Evolutionary conservation across 2,797 vertebrate species (phyloP).

Genomic region (Melanotaenia parkinsoni): DNA sequence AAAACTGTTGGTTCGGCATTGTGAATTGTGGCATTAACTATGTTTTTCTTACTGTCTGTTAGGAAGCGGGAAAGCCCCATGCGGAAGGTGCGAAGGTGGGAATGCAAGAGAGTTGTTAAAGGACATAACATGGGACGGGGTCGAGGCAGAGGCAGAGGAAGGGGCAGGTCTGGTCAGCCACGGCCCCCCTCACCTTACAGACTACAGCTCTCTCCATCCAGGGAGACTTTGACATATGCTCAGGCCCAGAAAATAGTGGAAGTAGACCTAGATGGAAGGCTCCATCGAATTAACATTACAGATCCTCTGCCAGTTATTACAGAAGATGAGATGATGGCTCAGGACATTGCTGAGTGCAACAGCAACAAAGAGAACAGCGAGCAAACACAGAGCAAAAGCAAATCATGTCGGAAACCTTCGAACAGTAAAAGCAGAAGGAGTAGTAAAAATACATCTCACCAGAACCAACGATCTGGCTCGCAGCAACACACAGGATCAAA

Average conservation of each 20-base stretch:
- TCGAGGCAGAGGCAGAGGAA: conserved; percentile 83
- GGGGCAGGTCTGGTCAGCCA: conserved; percentile 83
- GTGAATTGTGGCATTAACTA: not conserved
- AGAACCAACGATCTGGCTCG: conserved; percentile 71
- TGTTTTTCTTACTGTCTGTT: conserved; percentile 10
- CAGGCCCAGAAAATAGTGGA: conserved; percentile 98
- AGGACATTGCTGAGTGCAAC: conserved; percentile 97
- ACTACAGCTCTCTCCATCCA: conserved; percentile 90
- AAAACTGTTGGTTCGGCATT: not conserved
- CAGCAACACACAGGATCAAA: conserved; percentile 80
- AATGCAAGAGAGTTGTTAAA: conserved; percentile 82
- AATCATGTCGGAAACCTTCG: conserved; percentile 82
- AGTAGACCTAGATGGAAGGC: conserved; percentile 94
- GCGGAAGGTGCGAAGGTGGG: conserved; percentile 88
- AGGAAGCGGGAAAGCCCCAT: conserved; percentile 78
- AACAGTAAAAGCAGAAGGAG: conserved; percentile 89
- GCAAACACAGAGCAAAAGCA: conserved; percentile 86
- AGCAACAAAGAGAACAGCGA: conserved; percentile 99
- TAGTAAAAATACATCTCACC: conserved; percentile 85
- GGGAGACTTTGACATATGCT: conserved; percentile 94
- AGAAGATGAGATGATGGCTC: conserved; percentile 95
- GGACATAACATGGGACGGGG: conserved; percentile 79
- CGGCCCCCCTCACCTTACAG: conserved; percentile 93
- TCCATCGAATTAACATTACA: conserved; percentile 95
- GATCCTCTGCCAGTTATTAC: conserved; percentile 94